Conservation (phyloP, 2,113 vertebrate species). For the Narcine bancroftii region DNA sequence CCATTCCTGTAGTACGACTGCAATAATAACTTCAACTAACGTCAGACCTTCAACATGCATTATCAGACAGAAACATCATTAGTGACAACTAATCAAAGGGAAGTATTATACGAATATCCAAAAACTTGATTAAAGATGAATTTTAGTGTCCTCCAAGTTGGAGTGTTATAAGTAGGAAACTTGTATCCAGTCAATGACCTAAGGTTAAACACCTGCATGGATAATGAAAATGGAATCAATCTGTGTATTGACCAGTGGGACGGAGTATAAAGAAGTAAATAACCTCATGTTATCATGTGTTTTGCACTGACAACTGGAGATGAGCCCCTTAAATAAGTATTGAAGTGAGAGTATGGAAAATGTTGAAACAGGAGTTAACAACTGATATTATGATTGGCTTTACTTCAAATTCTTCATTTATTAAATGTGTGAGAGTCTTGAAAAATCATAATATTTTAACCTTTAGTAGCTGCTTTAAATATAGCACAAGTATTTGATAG, state of each 20-base stretch:
- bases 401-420: background rate
- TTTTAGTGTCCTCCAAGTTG: background rate
- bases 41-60: background rate
- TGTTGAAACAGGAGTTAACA: background rate
- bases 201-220: background rate
- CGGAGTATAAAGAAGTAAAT: too few species aligned
- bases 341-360: too few species aligned
- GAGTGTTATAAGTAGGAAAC: background rate
- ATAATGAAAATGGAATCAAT: background rate
- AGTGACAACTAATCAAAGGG: background rate
- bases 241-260: too few species aligned
- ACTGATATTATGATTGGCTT: background rate
- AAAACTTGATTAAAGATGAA: background rate
- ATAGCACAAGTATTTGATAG: background rate
- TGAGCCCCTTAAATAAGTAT: too few species aligned
- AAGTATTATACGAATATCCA: background rate
- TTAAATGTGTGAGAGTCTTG: background rate
- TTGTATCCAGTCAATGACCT: background rate
- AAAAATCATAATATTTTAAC: background rate
- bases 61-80: background rate
- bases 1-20: too few species aligned
- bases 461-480: background rate
- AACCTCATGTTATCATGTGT: too few species aligned
- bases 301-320: too few species aligned
- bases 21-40: background rate